These are phyloP conservation scores for Cottoperca gobio DNA, from an alignment of 2,797 vertebrate species.

Conservation along the genomic window DNA sequence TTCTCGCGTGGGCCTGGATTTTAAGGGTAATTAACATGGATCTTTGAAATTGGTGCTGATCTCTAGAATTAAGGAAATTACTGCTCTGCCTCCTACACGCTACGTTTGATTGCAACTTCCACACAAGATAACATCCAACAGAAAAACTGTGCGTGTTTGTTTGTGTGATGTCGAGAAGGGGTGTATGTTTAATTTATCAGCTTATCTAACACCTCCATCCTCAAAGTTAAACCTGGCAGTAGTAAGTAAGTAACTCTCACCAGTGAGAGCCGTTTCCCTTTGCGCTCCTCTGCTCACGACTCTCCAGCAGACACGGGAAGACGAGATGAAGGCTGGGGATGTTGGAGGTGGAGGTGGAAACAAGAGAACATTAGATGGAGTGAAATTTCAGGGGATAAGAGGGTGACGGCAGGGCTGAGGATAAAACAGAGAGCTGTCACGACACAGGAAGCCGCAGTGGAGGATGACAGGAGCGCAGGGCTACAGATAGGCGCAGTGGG, in stretches of 20 bases:
- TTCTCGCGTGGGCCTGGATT: constrained; percentile 1
- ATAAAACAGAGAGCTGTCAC: constrained; percentile 78
- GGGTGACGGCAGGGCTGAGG: constrained; percentile 59
- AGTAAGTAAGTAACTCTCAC: not conserved
- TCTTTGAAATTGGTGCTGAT: constrained; percentile 30
- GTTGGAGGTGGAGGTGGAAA: constrained; percentile 36
- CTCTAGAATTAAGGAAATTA: constrained; percentile 44
- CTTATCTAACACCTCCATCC: constrained; percentile 29
- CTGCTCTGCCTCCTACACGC: constrained; percentile 37
- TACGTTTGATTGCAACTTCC: constrained; percentile 8
- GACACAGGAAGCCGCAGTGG: constrained; percentile 73
- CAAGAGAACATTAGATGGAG: constrained; percentile 48
- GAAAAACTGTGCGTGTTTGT: not conserved
- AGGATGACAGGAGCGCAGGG: constrained; percentile 80
- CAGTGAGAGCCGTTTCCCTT: constrained; percentile 18
- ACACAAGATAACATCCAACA: constrained; percentile 21
- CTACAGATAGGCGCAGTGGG: constrained; percentile 76
- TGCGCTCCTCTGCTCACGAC: constrained; percentile 18
- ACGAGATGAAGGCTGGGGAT: constrained; percentile 38
- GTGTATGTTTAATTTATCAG: constrained; percentile 25
- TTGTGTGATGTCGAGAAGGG: constrained; percentile 14
- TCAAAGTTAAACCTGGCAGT: constrained; percentile 31
- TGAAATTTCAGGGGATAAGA: constrained; percentile 69
- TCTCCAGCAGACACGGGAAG: constrained; percentile 40
- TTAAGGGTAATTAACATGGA: constrained; percentile 35